A percentile compares a stretch with the other conserved stretches of the same genome.
These are phyloP conservation scores for Tachina lurida DNA, from an alignment of 2,888 invertebrate species.

Conservation along the genomic window DNA sequence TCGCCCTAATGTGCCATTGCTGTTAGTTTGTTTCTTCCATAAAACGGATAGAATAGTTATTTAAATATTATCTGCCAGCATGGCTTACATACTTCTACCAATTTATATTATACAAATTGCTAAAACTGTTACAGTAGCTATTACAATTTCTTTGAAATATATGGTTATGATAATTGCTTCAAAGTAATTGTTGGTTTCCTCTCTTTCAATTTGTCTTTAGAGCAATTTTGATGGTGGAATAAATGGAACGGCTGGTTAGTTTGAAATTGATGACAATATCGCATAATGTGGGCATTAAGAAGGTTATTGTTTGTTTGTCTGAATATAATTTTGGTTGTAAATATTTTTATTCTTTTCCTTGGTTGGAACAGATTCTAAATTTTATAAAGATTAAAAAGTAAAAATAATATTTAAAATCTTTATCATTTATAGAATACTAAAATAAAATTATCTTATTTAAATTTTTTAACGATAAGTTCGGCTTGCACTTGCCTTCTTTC, in stretches of 20 bases:
- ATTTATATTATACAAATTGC: slow-evolving; percentile 39
- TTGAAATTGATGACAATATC: neutral
- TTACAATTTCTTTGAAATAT: slow-evolving; percentile 59
- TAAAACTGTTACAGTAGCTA: slow-evolving; percentile 48
- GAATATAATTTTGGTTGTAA: too few species aligned
- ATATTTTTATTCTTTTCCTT: too few species aligned
- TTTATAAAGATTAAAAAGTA: too few species aligned
- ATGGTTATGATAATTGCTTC: slow-evolving; percentile 70
- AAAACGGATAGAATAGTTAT: slow-evolving; percentile 58
- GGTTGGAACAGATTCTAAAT: too few species aligned
- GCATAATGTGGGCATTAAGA: neutral
- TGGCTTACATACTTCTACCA: neutral
- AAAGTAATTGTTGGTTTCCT: slow-evolving; percentile 60
- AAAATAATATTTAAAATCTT: too few species aligned
- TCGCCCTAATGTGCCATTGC: slow-evolving; percentile 27
- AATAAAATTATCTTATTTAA: too few species aligned
- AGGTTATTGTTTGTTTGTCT: too few species aligned
- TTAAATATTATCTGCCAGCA: slow-evolving; percentile 64
- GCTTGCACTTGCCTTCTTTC: too few species aligned
- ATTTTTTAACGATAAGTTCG: too few species aligned
- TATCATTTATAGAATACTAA: too few species aligned
- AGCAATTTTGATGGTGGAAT: slow-evolving; percentile 3
- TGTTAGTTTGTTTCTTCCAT: slow-evolving; percentile 39
- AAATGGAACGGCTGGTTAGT: neutral
- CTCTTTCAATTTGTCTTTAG: slow-evolving; percentile 31